A percentile compares a stretch with the other conserved stretches of the same genome.
These are phyloP conservation scores for Petrocephalus zakoni DNA, from an alignment of 2,113 vertebrate species.

Conservation along the genomic window DNA sequence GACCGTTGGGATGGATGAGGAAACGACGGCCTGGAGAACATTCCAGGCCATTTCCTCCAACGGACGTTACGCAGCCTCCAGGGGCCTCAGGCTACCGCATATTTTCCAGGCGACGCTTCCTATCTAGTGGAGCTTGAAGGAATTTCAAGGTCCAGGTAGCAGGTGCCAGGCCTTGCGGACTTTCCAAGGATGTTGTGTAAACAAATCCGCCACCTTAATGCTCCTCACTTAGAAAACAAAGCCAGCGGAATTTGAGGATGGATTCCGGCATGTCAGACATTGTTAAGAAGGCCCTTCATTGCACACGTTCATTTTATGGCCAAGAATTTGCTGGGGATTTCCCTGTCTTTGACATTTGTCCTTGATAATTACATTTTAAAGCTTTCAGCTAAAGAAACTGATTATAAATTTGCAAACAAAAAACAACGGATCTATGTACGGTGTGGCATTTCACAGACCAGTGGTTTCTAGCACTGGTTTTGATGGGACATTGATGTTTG, in stretches of 20 bases:
- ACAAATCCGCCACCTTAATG: constrained; percentile 54
- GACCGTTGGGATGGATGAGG: constrained; percentile 47
- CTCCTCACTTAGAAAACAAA: constrained; percentile 64
- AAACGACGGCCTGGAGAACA: constrained; percentile 50
- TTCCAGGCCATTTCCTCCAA: constrained; percentile 60
- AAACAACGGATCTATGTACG: background rate
- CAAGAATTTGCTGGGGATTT: background rate
- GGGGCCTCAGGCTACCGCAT: constrained; percentile 39
- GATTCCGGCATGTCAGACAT: constrained; percentile 53
- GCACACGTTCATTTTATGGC: constrained; percentile 41
- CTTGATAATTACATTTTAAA: background rate
- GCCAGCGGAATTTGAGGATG: constrained; percentile 64
- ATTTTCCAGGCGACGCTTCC: constrained; percentile 59
- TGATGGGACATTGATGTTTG: background rate
- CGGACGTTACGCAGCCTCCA: constrained; percentile 44
- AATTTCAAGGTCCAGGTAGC: constrained; percentile 50
- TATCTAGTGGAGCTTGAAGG: constrained; percentile 34
- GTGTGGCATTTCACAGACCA: background rate
- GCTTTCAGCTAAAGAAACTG: background rate
- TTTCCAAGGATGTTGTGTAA: constrained; percentile 70
- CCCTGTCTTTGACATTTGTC: background rate
- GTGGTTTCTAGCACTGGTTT: background rate
- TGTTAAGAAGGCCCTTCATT: constrained; percentile 50
- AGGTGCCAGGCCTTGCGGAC: constrained; percentile 61
- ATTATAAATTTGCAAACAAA: background rate